A percentile compares a stretch with the other conserved stretches of the same genome.
These are phyloP conservation scores for Plodia interpunctella DNA, from an alignment of 1,140 invertebrate genomes.

Conservation along the genomic window DNA sequence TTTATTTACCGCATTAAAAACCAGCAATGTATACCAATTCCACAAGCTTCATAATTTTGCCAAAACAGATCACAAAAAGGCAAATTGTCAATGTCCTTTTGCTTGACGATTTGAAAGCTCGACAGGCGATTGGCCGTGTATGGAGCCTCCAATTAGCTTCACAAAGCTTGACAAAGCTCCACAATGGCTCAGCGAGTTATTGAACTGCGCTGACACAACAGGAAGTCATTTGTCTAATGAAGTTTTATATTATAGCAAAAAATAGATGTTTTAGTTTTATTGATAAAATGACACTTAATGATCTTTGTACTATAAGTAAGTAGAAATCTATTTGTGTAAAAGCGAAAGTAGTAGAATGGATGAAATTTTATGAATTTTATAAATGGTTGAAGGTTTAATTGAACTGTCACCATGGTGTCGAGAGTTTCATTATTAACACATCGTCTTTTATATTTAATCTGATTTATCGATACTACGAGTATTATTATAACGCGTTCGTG, in stretches of 20 bases:
- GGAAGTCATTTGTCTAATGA: background rate
- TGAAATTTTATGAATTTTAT: no score
- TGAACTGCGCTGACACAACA: conserved; percentile 2
- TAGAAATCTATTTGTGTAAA: no score
- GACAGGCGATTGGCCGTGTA: background rate
- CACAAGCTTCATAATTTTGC: background rate
- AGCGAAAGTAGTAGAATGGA: no score
- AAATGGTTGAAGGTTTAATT: no score
- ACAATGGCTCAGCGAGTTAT: background rate
- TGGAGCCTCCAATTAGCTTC: conserved; percentile 1
- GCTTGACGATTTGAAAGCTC: background rate
- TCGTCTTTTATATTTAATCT: no score
- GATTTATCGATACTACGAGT: no score
- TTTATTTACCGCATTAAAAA: no score
- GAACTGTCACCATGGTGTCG: no score
- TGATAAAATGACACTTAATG: background rate
- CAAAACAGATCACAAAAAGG: background rate
- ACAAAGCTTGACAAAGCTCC: background rate
- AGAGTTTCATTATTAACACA: no score
- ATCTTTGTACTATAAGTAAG: background rate
- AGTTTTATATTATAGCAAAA: background rate
- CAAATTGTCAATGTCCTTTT: background rate
- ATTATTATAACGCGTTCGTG: no score
- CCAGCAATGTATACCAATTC: background rate
- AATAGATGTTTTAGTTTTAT: background rate